phyloP scores from a whole-genome alignment of 2,113 vertebrate genomes.

The Tauraco erythrolophus region DNA sequence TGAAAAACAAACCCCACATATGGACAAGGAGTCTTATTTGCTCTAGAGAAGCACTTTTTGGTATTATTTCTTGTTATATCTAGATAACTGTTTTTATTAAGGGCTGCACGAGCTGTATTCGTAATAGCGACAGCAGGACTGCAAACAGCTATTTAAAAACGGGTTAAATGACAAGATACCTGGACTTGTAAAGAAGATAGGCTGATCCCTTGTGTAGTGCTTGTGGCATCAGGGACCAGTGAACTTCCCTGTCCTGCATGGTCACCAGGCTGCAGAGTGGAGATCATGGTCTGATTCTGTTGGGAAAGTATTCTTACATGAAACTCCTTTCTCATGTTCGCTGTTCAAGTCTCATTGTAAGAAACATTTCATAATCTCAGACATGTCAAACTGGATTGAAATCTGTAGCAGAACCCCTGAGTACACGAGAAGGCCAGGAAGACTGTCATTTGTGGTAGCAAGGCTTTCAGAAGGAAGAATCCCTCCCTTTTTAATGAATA shows the following conservation, averaged over 20 bases:
- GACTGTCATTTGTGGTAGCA: not conserved
- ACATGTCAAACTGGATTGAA: not conserved
- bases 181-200: not conserved
- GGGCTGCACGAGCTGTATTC: not conserved
- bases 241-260: not conserved
- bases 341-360: not conserved
- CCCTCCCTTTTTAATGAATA: not conserved
- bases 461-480: not conserved
- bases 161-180: not conserved
- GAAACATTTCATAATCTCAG: not conserved
- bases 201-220: not conserved
- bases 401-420: not conserved
- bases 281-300: not conserved
- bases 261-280: not conserved
- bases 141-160: not conserved
- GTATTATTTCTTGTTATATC: not conserved
- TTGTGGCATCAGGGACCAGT: not conserved
- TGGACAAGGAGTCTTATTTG: not conserved
- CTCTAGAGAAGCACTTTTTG: not conserved
- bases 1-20: not conserved
- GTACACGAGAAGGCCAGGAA: not conserved
- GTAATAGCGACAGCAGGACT: not conserved
- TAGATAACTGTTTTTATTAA: not conserved
- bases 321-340: not conserved
- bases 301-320: not conserved